These are phyloP conservation scores for Ellobium chinense DNA, from an alignment of 2,888 invertebrate genomes.

Conservation along the genomic window DNA sequence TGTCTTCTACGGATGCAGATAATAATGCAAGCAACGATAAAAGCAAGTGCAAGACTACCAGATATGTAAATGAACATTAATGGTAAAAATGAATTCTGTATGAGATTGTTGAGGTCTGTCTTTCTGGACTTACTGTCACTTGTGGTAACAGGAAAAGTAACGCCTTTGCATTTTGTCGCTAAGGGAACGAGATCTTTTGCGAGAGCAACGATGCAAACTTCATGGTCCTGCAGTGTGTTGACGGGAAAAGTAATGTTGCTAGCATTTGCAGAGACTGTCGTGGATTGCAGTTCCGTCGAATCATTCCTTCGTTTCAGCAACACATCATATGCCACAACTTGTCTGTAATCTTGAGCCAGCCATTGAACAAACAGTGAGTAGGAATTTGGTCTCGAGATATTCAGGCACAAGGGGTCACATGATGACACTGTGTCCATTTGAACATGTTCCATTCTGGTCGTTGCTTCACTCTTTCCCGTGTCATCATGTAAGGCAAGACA, in stretches of 20 bases:
- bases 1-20: background rate
- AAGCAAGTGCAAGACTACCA: slow-evolving; percentile 19
- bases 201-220: background rate
- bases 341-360: background rate
- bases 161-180: background rate
- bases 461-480: background rate
- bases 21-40: slow-evolving; percentile 21
- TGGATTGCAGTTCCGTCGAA: background rate
- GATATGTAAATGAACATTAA: slow-evolving; percentile 28
- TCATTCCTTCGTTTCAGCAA: background rate
- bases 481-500: background rate
- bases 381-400: background rate
- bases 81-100: slow-evolving; percentile 26
- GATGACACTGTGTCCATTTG: slow-evolving; percentile 21
- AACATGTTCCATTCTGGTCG: slow-evolving; percentile 27
- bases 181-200: background rate
- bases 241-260: background rate
- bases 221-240: background rate
- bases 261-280: background rate
- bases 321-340: background rate
- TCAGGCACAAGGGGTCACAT: slow-evolving; percentile 6
- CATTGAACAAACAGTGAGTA: background rate
- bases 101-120: background rate
- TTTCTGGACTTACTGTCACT: background rate
- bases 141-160: background rate